Evolutionary conservation across 35 echinoderm and acorn worm species (phyloP).

Genomic region (Acanthaster planci): DNA sequence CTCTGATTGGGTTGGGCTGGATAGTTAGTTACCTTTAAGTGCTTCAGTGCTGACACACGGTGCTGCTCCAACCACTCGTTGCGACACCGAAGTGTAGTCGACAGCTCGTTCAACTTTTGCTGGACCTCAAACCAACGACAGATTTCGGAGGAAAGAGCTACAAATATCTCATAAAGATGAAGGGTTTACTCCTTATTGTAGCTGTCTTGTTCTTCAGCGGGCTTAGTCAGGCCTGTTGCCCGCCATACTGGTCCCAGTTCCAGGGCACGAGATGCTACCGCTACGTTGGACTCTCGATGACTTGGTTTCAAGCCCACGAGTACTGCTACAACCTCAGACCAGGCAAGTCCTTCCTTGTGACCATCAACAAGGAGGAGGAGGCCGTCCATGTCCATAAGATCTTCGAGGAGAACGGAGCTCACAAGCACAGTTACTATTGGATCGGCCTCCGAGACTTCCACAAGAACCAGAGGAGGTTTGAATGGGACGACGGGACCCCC

Average conservation of each 20-base stretch:
- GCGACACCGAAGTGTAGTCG: not conserved
- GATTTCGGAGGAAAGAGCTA: not conserved
- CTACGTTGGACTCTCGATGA: not conserved
- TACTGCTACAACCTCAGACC: constrained; percentile 10
- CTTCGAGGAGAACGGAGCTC: constrained; percentile 12
- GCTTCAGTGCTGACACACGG: not conserved
- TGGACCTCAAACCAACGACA: not conserved
- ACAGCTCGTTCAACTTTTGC: not conserved
- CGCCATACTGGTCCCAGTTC: constrained; percentile 8
- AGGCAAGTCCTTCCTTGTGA: constrained; percentile 1
- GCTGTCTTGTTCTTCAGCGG: not conserved
- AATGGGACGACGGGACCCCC: constrained; percentile 1
- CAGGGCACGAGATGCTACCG: not conserved
- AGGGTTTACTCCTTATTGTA: not conserved
- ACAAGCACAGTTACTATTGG: not conserved
- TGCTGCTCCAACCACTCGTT: not conserved
- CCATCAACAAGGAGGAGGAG: not conserved
- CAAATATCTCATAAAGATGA: not conserved
- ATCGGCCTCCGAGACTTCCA: constrained; percentile 5
- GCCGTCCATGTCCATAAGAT: not conserved
- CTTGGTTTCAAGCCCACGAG: constrained; percentile 6
- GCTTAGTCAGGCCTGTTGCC: constrained; percentile 4
- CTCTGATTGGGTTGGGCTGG: too few species aligned
- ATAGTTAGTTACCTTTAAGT: not conserved
- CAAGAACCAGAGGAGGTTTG: not conserved